Conservation (phyloP, 2,797 vertebrate genomes). For the Peromyscus melanophrys region DNA sequence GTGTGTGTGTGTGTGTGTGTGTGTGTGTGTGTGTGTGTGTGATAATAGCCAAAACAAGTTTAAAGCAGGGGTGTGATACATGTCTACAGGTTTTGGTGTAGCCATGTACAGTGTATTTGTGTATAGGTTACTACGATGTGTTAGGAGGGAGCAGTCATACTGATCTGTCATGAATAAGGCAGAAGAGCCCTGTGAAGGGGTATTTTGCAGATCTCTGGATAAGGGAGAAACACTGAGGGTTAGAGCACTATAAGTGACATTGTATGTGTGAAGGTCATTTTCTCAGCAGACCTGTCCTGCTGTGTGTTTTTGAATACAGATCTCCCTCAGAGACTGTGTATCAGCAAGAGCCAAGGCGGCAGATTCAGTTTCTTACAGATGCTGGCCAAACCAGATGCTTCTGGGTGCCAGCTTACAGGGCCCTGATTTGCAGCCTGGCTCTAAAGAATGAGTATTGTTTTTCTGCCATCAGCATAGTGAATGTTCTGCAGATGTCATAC, state of each 20-base stretch:
- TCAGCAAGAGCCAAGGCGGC: not conserved
- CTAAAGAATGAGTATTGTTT: constrained; percentile 1
- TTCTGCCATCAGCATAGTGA: not conserved
- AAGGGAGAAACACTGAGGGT: not conserved
- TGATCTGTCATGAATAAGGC: not conserved
- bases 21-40: too few species aligned
- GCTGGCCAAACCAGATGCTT: not conserved
- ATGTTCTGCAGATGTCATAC: too few species aligned
- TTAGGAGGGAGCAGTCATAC: not conserved
- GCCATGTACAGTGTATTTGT: not conserved
- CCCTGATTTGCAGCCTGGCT: not conserved
- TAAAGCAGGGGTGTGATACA: not conserved
- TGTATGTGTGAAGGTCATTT: not conserved
- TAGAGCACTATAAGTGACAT: not conserved
- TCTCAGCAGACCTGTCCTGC: not conserved
- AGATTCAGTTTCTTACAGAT: not conserved
- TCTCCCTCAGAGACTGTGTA: not conserved
- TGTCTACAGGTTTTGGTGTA: not conserved
- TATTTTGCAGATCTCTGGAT: not conserved
- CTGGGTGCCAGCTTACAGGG: not conserved
- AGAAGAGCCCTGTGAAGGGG: not conserved
- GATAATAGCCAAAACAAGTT: not conserved
- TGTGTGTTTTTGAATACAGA: not conserved
- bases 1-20: too few species aligned
- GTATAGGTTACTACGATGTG: not conserved